Conservation (phyloP, 2,797 vertebrate genomes). For the Melanotaenia nigrans region DNA sequence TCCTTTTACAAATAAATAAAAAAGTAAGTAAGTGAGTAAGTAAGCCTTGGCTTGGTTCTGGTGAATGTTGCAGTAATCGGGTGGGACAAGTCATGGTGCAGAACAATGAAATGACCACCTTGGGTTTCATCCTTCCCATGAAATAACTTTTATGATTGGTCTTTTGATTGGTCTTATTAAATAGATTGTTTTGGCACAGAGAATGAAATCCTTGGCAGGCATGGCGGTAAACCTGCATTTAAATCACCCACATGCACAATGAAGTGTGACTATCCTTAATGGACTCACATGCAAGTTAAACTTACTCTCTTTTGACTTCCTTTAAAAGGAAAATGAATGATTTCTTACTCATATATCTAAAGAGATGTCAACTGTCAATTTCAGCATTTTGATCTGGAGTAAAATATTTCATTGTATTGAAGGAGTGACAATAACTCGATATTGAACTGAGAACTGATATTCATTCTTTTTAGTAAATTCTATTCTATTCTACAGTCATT, state of each 20-base stretch:
- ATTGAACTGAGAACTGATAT: neutral
- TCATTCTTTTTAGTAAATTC: neutral
- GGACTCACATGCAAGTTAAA: slow-evolving; percentile 9
- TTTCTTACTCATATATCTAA: neutral
- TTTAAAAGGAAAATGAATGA: neutral
- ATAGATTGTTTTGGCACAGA: neutral
- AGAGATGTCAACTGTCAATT: neutral
- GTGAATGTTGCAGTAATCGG: slow-evolving; percentile 14
- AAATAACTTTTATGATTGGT: slow-evolving; percentile 12
- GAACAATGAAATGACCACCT: slow-evolving; percentile 13
- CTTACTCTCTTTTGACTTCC: slow-evolving; percentile 2
- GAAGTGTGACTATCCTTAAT: slow-evolving; percentile 28
- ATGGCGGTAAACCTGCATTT: slow-evolving; percentile 14
- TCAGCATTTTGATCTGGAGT: neutral
- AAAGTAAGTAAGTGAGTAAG: neutral
- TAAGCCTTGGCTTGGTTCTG: neutral
- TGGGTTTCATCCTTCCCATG: neutral
- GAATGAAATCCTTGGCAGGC: slow-evolving; percentile 10
- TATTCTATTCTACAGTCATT: too few species aligned
- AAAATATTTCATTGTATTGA: neutral
- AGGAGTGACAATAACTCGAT: slow-evolving; percentile 2
- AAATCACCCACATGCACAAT: slow-evolving; percentile 1
- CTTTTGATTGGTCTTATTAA: slow-evolving; percentile 13
- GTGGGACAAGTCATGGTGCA: slow-evolving; percentile 10
- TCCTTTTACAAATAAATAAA: slow-evolving; percentile 2